Percentiles rank a stretch among this genome's conserved stretches.
Conservation (phyloP, 1,140 invertebrate species). For the Cotesia glomerata region DNA sequence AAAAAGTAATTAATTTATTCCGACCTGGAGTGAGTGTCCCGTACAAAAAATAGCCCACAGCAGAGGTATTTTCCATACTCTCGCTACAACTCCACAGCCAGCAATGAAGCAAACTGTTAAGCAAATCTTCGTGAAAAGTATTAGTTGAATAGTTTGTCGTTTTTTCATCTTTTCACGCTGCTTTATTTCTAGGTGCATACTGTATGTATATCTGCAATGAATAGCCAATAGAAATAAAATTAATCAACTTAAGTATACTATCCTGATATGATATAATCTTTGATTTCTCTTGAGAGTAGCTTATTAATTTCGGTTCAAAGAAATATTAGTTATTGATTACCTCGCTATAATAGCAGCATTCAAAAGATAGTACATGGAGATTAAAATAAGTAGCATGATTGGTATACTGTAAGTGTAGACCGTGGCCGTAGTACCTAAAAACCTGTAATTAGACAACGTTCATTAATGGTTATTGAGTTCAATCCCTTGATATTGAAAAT, state of each 20-base stretch:
- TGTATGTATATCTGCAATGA: conserved; percentile 51
- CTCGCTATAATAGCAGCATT: conserved; percentile 62
- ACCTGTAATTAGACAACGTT: conserved; percentile 48
- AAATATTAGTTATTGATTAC: conserved; percentile 41
- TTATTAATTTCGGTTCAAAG: conserved; percentile 5
- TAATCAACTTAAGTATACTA: not conserved
- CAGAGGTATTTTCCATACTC: conserved; percentile 52
- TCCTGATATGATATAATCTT: conserved; percentile 23
- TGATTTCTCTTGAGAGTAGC: not conserved
- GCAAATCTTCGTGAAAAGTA: conserved; percentile 68
- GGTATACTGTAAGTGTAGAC: conserved; percentile 61
- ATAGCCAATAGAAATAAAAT: not conserved
- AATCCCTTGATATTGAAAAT: too few species aligned
- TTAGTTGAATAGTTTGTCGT: conserved; percentile 66
- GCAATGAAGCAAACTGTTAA: conserved; percentile 57
- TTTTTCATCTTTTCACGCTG: conserved; percentile 68
- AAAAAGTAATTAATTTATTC: conserved; percentile 6
- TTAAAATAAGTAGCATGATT: conserved; percentile 53
- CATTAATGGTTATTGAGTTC: too few species aligned
- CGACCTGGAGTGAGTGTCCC: conserved; percentile 56
- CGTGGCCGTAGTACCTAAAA: conserved; percentile 59
- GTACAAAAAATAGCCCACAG: conserved; percentile 60
- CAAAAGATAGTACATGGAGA: conserved; percentile 56
- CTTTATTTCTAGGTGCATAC: conserved; percentile 67
- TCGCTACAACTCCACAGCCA: conserved; percentile 55